Evolutionary conservation across 1,140 invertebrate genomes (phyloP).

Genomic region (Orchesella cincta): DNA sequence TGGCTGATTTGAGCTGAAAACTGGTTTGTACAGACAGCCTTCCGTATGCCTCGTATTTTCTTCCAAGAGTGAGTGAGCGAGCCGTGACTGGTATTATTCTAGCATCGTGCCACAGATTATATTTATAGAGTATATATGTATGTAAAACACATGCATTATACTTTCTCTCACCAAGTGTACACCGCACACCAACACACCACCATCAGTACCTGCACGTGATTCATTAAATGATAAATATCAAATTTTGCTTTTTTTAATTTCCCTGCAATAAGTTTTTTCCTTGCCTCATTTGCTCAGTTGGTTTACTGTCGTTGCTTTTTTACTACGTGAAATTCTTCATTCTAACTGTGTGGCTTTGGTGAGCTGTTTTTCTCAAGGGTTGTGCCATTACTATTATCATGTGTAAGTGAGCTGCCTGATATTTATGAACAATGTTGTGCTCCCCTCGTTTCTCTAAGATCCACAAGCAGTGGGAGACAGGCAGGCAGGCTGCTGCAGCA

Average conservation of each 20-base stretch:
- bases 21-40: neutral
- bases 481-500: neutral
- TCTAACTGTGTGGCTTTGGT: conserved; percentile 13
- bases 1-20: conserved; percentile 19
- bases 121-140: too few relatives aligned
- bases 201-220: conserved; percentile 47
- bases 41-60: neutral
- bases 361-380: conserved; percentile 20
- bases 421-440: conserved; percentile 24
- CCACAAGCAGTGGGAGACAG: neutral
- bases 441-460: conserved; percentile 5
- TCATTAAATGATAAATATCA: conserved; percentile 53
- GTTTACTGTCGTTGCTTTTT: neutral
- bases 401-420: conserved; percentile 25
- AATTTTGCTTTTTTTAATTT: conserved; percentile 53
- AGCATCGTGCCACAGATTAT: too few relatives aligned
- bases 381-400: conserved; percentile 25
- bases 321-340: neutral
- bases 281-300: neutral
- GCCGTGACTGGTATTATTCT: too few relatives aligned
- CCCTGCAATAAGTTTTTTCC: conserved; percentile 45
- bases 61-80: neutral
- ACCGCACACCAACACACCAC: neutral
- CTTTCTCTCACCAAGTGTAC: conserved; percentile 13
- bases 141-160: conserved; percentile 6